Base-by-base conservation (phyloP, 2,113 vertebrate species). In the Phalacrocorax aristotelis region DNA sequence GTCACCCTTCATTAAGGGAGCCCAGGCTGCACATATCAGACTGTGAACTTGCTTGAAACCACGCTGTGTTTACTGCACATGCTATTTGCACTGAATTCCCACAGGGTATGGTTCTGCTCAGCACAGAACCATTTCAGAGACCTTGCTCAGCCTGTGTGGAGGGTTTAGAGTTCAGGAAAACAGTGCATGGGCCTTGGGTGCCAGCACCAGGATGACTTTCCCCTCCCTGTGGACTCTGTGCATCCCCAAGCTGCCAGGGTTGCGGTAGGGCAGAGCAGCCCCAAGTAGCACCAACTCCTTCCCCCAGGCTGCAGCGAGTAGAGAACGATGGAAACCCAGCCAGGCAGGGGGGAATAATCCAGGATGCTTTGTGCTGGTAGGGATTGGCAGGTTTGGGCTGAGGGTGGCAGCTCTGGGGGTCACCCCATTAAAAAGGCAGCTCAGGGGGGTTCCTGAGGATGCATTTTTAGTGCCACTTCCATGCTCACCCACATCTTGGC, bases 111-210 rank as follows among this genome's bases (percentile, higher is more conserved):
- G 48, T 32, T 68, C 78, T 0, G 6, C 66, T 51, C 30, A 3
- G 66, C 13, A 7, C 30, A 1, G 0, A 80, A 75, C 14, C 20
- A 1, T 20, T 69, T 27, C 55, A 61, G 78, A 78, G 75, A 76
- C 52, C 40, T 93, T 54, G 72, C n/a, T 49, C 71, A 69, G 62
- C 44, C 46, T 79, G 25, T 8, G 1, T 4, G 3, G n/a, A 79
- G 38, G 57, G 75, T 88, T 88, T 80, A 92, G 94, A 92, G 70
- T 72, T 93, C 92, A 88, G 89, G 72, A 92, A 92, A 80, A 66
- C 82, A 83, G 65, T 6, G 15, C 0, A 2, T 27, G 65, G 42
- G 48, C 48, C 36, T 81, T 6, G 0, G 38, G 71, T 66, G 34
- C 36, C 61, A 70, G 77, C 77, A 49, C 49, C 1, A 1, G 44